Conservation (phyloP, 2,797 vertebrate species). For the Gambelia wislizenii region DNA sequence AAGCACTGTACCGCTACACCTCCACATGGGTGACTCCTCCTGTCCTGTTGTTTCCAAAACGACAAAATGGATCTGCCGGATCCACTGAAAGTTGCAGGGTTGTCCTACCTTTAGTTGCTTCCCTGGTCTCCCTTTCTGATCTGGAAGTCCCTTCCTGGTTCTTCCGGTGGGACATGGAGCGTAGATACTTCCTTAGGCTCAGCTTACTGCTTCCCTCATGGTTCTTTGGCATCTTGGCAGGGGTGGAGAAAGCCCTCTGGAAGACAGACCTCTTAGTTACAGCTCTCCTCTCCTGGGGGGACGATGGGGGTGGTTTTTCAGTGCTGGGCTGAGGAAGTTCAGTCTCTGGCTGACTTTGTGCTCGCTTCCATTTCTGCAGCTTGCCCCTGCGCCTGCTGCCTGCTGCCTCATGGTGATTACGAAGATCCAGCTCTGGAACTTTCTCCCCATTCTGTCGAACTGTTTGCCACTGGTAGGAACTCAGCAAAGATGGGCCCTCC, state of each 20-base stretch:
- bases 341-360: conserved; percentile 72
- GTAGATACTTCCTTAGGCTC: conserved; percentile 83
- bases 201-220: conserved; percentile 59
- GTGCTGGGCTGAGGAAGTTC: neutral
- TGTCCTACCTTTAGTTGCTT: conserved; percentile 15
- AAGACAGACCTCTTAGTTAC: conserved; percentile 83
- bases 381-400: conserved; percentile 79
- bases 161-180: conserved; percentile 84
- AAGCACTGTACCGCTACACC: neutral
- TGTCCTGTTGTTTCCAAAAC: neutral
- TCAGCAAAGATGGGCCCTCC: conserved; percentile 72
- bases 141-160: conserved; percentile 71
- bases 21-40: neutral
- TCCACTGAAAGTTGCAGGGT: neutral
- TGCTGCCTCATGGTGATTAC: conserved; percentile 46
- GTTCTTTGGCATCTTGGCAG: conserved; percentile 66
- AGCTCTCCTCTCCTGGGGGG: neutral
- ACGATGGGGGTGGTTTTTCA: neutral
- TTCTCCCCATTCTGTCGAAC: conserved; percentile 72
- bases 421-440: conserved; percentile 37
- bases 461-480: conserved; percentile 87
- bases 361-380: conserved; percentile 87
- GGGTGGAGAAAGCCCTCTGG: conserved; percentile 84
- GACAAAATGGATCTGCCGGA: neutral
- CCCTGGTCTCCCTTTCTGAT: neutral